Evolutionary conservation across 2,113 vertebrate species (phyloP).

Genomic region (Salvator merianae): DNA sequence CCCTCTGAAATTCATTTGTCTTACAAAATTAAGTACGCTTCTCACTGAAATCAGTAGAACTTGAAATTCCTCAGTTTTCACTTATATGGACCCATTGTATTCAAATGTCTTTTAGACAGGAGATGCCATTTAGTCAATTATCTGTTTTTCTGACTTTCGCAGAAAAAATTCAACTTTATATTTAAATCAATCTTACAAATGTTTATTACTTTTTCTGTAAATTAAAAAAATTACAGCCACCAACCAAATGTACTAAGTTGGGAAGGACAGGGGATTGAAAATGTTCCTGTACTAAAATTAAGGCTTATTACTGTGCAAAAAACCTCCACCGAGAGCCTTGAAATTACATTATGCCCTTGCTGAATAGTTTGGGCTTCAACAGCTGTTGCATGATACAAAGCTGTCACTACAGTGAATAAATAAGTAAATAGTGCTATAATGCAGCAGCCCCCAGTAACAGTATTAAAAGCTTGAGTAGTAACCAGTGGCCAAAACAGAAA

Average conservation of each 20-base stretch:
- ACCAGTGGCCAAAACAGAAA: conserved; percentile 53
- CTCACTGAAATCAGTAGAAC: neutral
- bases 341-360: conserved; percentile 72
- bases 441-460: conserved; percentile 73
- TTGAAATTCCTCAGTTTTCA: neutral
- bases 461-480: conserved; percentile 67
- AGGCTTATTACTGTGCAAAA: conserved; percentile 68
- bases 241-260: conserved; percentile 49
- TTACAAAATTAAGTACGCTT: neutral
- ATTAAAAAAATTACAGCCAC: conserved; percentile 30
- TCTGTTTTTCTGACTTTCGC: neutral
- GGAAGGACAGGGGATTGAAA: conserved; percentile 17
- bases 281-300: conserved; percentile 68
- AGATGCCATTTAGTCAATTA: neutral
- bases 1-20: neutral
- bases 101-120: neutral
- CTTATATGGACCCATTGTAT: neutral
- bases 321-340: conserved; percentile 67
- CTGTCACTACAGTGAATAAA: conserved; percentile 76
- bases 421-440: conserved; percentile 65
- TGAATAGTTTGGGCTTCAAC: conserved; percentile 71
- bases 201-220: conserved; percentile 35
- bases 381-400: conserved; percentile 74
- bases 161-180: conserved; percentile 5
- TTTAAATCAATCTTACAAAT: conserved; percentile 25